Evolutionary conservation across 2,888 invertebrate genomes (phyloP).

Genomic region (Pyrochroa serraticornis): DNA sequence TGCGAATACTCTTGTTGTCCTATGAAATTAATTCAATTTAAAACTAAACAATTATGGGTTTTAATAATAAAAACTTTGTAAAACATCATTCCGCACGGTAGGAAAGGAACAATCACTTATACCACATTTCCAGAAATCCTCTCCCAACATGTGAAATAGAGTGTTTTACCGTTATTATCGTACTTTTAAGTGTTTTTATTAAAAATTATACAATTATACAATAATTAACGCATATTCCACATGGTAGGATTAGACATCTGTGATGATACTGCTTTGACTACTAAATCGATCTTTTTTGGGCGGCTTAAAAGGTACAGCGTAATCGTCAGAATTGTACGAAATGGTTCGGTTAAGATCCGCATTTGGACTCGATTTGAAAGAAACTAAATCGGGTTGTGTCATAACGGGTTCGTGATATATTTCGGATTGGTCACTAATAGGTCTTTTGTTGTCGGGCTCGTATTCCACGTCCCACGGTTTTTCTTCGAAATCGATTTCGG

Average conservation of each 20-base stretch:
- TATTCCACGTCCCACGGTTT: conserved; percentile 66
- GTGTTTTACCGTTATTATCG: conserved; percentile 28
- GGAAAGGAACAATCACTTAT: conserved; percentile 42
- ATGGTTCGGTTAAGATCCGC: conserved; percentile 29
- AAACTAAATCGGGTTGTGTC: conserved; percentile 38
- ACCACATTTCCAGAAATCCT: conserved; percentile 36
- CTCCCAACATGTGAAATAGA: conserved; percentile 55
- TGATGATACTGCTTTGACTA: conserved; percentile 52
- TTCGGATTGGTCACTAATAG: conserved; percentile 32
- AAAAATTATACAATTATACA: conserved; percentile 22
- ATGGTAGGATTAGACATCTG: conserved; percentile 50
- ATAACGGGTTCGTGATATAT: conserved; percentile 35
- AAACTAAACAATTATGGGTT: not conserved
- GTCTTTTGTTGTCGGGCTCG: conserved; percentile 30
- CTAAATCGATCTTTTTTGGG: conserved; percentile 40
- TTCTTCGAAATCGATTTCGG: conserved; percentile 79
- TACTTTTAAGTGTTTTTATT: conserved; percentile 34
- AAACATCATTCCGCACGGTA: conserved; percentile 51
- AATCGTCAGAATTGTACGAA: conserved; percentile 42
- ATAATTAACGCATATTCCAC: conserved; percentile 37
- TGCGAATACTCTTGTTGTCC: conserved; percentile 83
- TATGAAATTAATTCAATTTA: conserved; percentile 46
- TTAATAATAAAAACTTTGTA: conserved; percentile 29
- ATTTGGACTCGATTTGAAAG: conserved; percentile 34
- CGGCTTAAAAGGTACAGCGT: conserved; percentile 40